Base-by-base conservation (phyloP, 2,888 invertebrate species). In the Calliphora vomitoria region DNA sequence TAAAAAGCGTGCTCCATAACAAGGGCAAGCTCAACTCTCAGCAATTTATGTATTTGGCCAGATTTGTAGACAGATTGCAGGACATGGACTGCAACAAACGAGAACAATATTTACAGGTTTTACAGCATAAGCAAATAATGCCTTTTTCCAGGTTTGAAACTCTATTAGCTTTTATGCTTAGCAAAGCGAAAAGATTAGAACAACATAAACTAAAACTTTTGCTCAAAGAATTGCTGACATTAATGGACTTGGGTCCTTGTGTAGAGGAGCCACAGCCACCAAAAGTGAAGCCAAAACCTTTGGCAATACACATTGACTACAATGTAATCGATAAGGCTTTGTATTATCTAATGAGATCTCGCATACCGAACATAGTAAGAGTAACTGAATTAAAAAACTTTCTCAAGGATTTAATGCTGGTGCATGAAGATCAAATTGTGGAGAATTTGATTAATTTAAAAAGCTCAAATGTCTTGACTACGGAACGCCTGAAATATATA, bases 21-120 rank as follows among this genome's bases (percentile, higher is more conserved):
- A 11, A 35, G 0, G 71, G 31, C 2, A 58, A 41, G 11, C 18
- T 88, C 3, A 66, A 18, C 5, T 3, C 11, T 4, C 13, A 60
- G 4, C 76, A 88, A 66, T 83, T 72, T 44, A 10, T 76, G 13
- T 88, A 86, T 74, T 69, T 88, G 47, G 41, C 80, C 0, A 88
- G 72, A 31, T 83, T 88, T 72, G 80, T 88, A 5, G 10, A 74
- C 4, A 68, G 38, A 31, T 10, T 87, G n/a, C 74, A 76, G 25
- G 44, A 62, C 35, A 60, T 84, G 25, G 10, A 53, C 5, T 0
- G 38, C 3, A 6, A 11, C 0, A 10, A 1, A 0, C 31, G 82
- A 41, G 69, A 75, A 38, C 4, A 64, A 47, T 76, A 83, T 55
- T 35, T 86, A 0, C 20, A 38, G 4, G 60, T 47, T 20, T 50